Percentiles rank a stretch among this genome's conserved stretches.
phyloP scores from a whole-genome alignment of 1,140 invertebrate genomes.

The Trialeurodes vaporariorum region DNA sequence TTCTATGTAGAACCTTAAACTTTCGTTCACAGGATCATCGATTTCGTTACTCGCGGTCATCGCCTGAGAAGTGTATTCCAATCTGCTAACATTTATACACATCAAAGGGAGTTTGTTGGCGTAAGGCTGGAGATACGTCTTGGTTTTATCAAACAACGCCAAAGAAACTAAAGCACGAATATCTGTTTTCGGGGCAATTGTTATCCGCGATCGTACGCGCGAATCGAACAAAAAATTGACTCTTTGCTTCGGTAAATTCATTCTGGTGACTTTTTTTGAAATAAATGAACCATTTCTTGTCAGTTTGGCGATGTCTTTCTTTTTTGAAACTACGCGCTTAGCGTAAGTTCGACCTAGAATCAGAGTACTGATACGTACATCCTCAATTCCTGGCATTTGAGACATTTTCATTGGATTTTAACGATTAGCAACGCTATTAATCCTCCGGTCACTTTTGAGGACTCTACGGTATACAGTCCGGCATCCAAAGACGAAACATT shows the following conservation, averaged over 20 bases:
- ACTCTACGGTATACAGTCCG: too few species aligned
- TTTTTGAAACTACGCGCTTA: not conserved
- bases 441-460: too few species aligned
- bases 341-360: not conserved
- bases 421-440: too few species aligned
- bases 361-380: not conserved
- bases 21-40: not conserved
- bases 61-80: not conserved
- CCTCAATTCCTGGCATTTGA: not conserved
- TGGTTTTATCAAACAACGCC: not conserved
- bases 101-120: not conserved
- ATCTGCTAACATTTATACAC: not conserved
- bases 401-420: too few species aligned
- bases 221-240: not conserved
- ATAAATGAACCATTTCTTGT: too few species aligned
- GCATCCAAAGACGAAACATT: too few species aligned
- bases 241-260: not conserved
- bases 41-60: not conserved
- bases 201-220: not conserved
- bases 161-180: not conserved
- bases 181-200: not conserved
- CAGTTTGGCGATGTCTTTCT: too few species aligned
- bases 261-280: not conserved
- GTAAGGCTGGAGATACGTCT: not conserved
- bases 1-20: not conserved